Evolutionary conservation across 2,797 vertebrate genomes (phyloP).

Genomic region (Oryzias sinensis): DNA sequence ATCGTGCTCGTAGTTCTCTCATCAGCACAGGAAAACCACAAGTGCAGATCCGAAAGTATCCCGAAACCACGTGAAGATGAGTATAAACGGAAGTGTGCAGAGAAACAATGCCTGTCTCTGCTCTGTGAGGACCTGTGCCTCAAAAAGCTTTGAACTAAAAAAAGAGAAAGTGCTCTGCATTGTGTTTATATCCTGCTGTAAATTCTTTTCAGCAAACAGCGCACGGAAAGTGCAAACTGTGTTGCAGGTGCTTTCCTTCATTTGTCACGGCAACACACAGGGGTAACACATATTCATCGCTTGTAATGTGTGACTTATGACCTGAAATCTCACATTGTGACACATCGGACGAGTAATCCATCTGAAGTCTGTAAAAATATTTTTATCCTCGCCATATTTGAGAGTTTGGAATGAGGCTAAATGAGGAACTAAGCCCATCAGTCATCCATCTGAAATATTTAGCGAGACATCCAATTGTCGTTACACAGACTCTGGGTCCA

Average conservation of each 20-base stretch:
- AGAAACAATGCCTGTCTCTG: constrained; percentile 46
- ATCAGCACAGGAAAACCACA: constrained; percentile 62
- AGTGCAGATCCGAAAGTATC: constrained; percentile 43
- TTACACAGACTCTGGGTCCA: constrained; percentile 10
- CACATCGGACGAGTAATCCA: constrained; percentile 28
- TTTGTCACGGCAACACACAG: constrained; percentile 33
- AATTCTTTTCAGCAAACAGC: constrained; percentile 8
- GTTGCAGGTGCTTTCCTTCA: constrained; percentile 32
- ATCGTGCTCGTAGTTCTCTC: constrained; percentile 55
- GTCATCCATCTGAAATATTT: constrained; percentile 16
- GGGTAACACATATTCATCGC: constrained; percentile 22
- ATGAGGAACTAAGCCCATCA: constrained; percentile 26
- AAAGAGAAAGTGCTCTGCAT: constrained; percentile 22
- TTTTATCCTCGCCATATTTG: constrained; percentile 27
- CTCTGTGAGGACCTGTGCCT: neutral
- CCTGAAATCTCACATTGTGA: constrained; percentile 15
- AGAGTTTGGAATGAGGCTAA: constrained; percentile 14
- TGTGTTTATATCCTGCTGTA: constrained; percentile 20
- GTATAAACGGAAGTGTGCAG: constrained; percentile 63
- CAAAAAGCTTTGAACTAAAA: constrained; percentile 17
- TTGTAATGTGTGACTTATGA: constrained; percentile 28
- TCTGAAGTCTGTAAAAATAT: constrained; percentile 38
- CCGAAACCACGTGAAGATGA: constrained; percentile 17
- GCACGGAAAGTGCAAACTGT: constrained; percentile 16
- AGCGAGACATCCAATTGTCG: constrained; percentile 6